Conservation (phyloP, 2,113 vertebrate genomes). For the Silurus glanis region DNA sequence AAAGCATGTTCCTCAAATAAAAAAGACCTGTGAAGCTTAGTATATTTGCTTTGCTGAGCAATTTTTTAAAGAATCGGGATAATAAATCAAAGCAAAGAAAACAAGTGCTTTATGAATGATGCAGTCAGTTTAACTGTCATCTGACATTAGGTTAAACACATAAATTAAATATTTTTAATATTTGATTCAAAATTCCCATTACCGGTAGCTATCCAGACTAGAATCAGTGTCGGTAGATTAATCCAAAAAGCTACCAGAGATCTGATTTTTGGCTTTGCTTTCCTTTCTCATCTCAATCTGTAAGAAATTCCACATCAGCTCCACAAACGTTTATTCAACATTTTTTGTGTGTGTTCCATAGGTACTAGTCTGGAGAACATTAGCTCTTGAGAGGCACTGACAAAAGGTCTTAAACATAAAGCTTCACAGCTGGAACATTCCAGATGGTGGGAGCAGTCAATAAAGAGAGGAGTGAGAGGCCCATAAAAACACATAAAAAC, state of each 20-base stretch:
- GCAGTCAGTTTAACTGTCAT: background rate
- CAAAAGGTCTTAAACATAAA: conserved; percentile 58
- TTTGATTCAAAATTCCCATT: background rate
- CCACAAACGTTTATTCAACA: conserved; percentile 18
- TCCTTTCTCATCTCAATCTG: background rate
- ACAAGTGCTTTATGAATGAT: background rate
- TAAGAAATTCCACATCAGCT: conserved; percentile 9
- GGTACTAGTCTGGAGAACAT: conserved; percentile 38
- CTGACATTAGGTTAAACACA: background rate
- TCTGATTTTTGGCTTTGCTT: background rate
- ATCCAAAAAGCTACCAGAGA: background rate
- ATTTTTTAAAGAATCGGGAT: conserved; percentile 6
- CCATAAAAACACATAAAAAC: conserved; percentile 59
- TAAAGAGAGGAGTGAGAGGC: conserved; percentile 65
- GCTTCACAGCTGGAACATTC: conserved; percentile 62
- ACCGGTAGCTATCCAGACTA: background rate
- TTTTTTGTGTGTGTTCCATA: conserved; percentile 6
- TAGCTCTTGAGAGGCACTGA: conserved; percentile 42
- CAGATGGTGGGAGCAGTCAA: conserved; percentile 68
- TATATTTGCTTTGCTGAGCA: conserved; percentile 5
- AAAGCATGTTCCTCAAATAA: conserved; percentile 9
- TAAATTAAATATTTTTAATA: background rate
- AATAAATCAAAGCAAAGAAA: conserved; percentile 13
- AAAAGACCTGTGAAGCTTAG: background rate
- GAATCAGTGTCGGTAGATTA: background rate